Conservation (phyloP, 2,797 vertebrate species). For the Pipistrellus nathusii region DNA sequence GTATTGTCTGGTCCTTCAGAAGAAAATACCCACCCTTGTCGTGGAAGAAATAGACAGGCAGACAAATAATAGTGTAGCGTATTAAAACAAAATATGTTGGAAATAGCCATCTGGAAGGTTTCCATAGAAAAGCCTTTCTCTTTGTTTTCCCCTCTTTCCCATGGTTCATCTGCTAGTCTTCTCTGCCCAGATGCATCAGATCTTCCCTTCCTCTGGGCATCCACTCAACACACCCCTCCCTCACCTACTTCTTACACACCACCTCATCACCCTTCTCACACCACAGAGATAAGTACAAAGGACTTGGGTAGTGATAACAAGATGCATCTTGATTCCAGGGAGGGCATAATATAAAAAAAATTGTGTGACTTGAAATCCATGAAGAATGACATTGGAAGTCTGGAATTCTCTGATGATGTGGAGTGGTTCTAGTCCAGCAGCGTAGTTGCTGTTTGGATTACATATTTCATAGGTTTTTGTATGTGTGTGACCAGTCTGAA, state of each 20-base stretch:
- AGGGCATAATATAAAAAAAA: neutral
- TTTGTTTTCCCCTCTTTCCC: neutral
- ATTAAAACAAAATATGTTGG: conserved; percentile 1
- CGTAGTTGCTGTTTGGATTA: neutral
- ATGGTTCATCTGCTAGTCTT: neutral
- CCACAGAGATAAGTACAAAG: neutral
- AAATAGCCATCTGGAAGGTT: conserved; percentile 56
- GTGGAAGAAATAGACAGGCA: conserved; percentile 24
- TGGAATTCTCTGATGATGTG: neutral
- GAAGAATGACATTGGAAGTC: neutral
- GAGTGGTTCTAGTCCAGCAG: neutral
- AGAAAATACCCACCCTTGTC: neutral
- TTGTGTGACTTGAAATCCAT: neutral
- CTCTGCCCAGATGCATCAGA: neutral
- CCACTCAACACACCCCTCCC: neutral
- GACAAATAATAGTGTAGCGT: neutral
- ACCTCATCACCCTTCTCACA: neutral
- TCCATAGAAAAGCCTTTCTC: neutral
- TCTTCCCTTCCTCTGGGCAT: neutral
- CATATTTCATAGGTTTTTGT: neutral
- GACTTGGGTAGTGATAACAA: neutral
- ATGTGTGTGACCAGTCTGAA: neutral
- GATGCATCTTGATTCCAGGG: neutral
- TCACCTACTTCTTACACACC: neutral
- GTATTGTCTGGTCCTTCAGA: neutral